A percentile compares a stretch with the other conserved stretches of the same genome.
Evolutionary conservation across 92 coral and sea anemone species (phyloP).

Genomic region (Palythoa grandiflora): DNA sequence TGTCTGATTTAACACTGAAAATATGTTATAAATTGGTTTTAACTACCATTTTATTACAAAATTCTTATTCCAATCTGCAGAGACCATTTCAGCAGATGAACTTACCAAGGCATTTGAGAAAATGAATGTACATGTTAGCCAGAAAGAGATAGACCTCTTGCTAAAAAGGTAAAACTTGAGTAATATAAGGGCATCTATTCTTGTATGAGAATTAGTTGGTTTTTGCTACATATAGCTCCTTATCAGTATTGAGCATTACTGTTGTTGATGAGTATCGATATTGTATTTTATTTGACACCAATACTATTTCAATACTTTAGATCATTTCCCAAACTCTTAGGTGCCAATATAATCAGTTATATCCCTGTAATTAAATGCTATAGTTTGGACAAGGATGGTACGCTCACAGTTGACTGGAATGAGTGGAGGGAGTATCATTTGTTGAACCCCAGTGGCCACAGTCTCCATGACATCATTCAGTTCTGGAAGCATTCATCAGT

Average conservation of each 20-base stretch:
- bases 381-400: conserved; percentile 94
- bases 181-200: not conserved
- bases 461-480: conserved; percentile 95
- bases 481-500: conserved; percentile 97
- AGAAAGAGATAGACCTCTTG: conserved; percentile 81
- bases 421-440: conserved; percentile 98
- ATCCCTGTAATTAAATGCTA: not conserved
- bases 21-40: not conserved
- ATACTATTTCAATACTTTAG: too few relatives aligned
- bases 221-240: too few relatives aligned
- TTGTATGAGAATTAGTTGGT: not conserved
- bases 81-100: conserved; percentile 54
- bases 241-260: too few relatives aligned
- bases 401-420: conserved; percentile 94
- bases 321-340: too few relatives aligned
- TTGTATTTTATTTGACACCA: not conserved
- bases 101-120: conserved; percentile 88
- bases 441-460: conserved; percentile 98
- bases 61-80: not conserved
- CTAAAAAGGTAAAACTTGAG: conserved; percentile 74
- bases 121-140: conserved; percentile 86
- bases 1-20: too few relatives aligned
- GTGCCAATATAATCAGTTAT: not conserved
- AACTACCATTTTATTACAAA: not conserved
- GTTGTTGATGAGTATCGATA: not conserved